phyloP scores from a whole-genome alignment of 2,797 vertebrate species.

The Pipistrellus pygmaeus region DNA sequence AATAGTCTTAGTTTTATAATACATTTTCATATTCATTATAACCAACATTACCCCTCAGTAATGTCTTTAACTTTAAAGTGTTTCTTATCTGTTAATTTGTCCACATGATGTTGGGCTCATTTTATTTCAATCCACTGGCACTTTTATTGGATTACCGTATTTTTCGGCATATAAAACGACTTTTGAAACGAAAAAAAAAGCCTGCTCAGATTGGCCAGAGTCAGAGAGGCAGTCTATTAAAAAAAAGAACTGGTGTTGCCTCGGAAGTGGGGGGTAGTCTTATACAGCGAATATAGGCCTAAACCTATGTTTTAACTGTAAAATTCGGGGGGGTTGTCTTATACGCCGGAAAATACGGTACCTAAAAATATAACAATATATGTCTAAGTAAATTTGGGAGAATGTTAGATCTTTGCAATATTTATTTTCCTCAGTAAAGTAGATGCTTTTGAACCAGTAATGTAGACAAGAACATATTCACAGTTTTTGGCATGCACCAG shows the following conservation, averaged over 20 bases:
- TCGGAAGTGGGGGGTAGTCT: too few relatives aligned
- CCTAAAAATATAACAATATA: conserved; percentile 11
- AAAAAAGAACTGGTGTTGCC: too few relatives aligned
- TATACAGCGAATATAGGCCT: too few relatives aligned
- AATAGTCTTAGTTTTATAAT: conserved; percentile 68
- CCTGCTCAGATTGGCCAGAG: too few relatives aligned
- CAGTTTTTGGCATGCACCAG: background rate
- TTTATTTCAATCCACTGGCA: background rate
- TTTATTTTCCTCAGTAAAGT: conserved; percentile 2
- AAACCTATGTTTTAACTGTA: too few relatives aligned
- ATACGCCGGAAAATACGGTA: background rate
- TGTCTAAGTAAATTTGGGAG: background rate
- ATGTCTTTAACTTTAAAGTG: conserved; percentile 30
- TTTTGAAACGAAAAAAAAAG: too few relatives aligned
- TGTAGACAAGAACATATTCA: background rate
- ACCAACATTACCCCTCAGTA: background rate
- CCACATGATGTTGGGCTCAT: background rate
- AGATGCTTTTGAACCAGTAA: background rate
- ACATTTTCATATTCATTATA: conserved; percentile 28
- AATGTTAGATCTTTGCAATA: background rate
- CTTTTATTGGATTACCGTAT: background rate
- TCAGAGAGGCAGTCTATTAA: too few relatives aligned
- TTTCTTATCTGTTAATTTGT: background rate
- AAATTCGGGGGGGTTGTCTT: too few relatives aligned
- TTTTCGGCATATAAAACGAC: too few relatives aligned